Conservation (phyloP, 92 coral and sea anemone species). For the Zoanthus sansibaricus region DNA sequence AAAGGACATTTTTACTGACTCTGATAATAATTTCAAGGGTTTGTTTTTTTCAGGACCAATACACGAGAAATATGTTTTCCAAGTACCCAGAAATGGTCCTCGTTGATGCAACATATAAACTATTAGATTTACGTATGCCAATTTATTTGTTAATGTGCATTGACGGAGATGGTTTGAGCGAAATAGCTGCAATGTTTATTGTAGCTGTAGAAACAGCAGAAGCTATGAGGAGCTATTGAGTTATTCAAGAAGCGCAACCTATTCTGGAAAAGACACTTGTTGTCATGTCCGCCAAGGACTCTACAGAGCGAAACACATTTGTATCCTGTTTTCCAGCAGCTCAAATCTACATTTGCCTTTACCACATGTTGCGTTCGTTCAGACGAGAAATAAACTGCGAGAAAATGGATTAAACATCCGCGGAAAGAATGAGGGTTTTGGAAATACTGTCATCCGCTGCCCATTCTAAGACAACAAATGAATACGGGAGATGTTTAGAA, state of each 20-base stretch:
- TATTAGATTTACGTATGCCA: slow-evolving; percentile 46
- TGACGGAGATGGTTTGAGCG: slow-evolving; percentile 71
- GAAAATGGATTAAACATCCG: slow-evolving; percentile 65
- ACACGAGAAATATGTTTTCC: slow-evolving; percentile 55
- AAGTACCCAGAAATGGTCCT: slow-evolving; percentile 62
- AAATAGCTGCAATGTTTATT: slow-evolving; percentile 67
- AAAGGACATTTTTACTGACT: slow-evolving; percentile 59
- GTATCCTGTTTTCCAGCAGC: slow-evolving; percentile 59
- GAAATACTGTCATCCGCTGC: slow-evolving; percentile 35
- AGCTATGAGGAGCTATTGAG: slow-evolving; percentile 50
- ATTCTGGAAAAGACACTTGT: slow-evolving; percentile 52
- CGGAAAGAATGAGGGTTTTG: slow-evolving; percentile 50
- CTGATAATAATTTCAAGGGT: slow-evolving; percentile 75
- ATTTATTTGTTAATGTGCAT: slow-evolving; percentile 61
- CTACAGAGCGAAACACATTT: slow-evolving; percentile 70
- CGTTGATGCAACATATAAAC: slow-evolving; percentile 71
- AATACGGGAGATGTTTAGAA: slow-evolving; percentile 43
- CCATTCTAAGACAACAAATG: slow-evolving; percentile 18
- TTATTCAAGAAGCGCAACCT: slow-evolving; percentile 48
- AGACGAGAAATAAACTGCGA: slow-evolving; percentile 62
- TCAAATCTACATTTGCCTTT: slow-evolving; percentile 65
- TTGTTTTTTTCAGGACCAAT: slow-evolving; percentile 57
- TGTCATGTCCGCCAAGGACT: slow-evolving; percentile 66
- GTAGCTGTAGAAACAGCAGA: slow-evolving; percentile 65
- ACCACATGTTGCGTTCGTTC: slow-evolving; percentile 62